phyloP scores from a whole-genome alignment of 2,113 vertebrate genomes.

The Charadrius vociferus region DNA sequence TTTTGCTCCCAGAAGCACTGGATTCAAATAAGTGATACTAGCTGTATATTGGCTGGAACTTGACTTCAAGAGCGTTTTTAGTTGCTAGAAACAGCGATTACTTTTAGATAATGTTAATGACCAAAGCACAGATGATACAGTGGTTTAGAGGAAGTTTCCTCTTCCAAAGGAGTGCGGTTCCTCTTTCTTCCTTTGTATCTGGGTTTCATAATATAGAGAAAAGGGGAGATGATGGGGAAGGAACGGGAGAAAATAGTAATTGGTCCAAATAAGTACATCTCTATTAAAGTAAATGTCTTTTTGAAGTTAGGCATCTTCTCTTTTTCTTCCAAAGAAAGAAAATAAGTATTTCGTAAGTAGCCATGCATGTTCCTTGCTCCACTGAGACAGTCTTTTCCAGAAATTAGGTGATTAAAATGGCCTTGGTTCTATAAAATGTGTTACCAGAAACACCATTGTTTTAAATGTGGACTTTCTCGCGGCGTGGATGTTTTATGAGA shows the following conservation, averaged over 20 bases:
- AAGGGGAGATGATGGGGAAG: rapidly evolving
- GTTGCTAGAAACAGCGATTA: not conserved
- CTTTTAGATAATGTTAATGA: not conserved
- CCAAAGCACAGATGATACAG: not conserved
- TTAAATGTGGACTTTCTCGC: not conserved
- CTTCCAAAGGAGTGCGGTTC: not conserved
- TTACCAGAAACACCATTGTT: not conserved
- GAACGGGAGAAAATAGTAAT: not conserved
- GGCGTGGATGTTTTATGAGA: not conserved
- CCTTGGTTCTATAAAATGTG: not conserved
- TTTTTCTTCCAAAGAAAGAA: not conserved
- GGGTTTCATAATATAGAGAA: not conserved
- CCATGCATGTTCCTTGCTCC: not conserved
- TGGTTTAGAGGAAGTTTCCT: not conserved
- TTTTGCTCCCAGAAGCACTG: not conserved
- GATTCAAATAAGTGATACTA: not conserved
- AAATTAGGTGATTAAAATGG: not conserved
- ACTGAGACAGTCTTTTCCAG: not conserved
- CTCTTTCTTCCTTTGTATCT: not conserved
- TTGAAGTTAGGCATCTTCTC: not conserved
- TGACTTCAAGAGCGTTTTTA: not conserved
- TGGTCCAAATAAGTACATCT: not conserved
- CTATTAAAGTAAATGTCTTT: not conserved
- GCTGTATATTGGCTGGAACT: not conserved
- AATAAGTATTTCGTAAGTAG: not conserved